phyloP scores from a whole-genome alignment of 2,888 invertebrate genomes.

The Tenthredo amoena region DNA sequence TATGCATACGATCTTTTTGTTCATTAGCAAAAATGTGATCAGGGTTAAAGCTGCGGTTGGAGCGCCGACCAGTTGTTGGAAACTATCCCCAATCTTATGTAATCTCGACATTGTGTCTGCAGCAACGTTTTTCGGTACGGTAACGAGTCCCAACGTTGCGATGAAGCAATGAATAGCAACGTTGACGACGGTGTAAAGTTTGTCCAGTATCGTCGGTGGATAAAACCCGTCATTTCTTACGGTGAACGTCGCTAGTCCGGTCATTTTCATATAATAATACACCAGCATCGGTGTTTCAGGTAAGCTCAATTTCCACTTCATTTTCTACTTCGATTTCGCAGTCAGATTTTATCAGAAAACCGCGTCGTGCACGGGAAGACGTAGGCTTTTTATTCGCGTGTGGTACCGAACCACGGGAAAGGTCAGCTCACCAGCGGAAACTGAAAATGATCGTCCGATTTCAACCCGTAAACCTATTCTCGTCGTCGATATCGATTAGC shows the following conservation, averaged over 20 bases:
- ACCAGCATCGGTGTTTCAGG: neutral
- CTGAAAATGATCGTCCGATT: neutral
- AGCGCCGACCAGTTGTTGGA: neutral
- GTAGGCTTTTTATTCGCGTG: no score
- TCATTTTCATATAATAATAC: neutral
- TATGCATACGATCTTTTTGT: neutral
- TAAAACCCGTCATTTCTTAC: neutral
- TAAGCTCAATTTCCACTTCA: neutral
- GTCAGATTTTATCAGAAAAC: neutral
- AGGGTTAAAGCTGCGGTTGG: neutral
- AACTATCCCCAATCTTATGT: neutral
- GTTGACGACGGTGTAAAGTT: neutral
- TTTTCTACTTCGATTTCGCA: neutral
- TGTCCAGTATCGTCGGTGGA: neutral
- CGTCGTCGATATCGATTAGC: conserved; percentile 2
- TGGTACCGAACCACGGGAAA: neutral
- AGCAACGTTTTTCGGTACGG: no score
- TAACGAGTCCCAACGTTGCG: no score
- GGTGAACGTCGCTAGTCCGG: neutral
- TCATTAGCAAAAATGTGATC: neutral
- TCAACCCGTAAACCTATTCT: neutral
- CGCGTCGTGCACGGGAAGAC: neutral
- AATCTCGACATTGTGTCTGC: neutral
- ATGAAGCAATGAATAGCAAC: no score
- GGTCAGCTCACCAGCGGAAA: neutral